These are phyloP conservation scores for Nephila pilipes DNA, from an alignment of 1,140 invertebrate species.

Conservation along the genomic window DNA sequence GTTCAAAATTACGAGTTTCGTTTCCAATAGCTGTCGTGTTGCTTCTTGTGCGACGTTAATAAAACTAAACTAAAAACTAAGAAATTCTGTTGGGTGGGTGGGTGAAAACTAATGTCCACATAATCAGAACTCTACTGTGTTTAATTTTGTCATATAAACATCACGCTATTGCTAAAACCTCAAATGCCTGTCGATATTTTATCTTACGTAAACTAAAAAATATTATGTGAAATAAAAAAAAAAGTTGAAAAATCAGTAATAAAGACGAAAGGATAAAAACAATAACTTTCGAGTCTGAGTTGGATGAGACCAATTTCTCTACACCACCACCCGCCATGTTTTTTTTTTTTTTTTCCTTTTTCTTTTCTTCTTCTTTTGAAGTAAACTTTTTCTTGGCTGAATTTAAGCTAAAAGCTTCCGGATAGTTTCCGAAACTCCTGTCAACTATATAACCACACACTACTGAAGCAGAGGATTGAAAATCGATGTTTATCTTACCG, in stretches of 20 bases:
- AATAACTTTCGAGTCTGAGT: neutral
- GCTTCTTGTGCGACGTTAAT: too few relatives aligned
- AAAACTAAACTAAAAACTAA: too few relatives aligned
- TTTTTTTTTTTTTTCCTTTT: neutral
- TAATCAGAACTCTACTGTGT: too few relatives aligned
- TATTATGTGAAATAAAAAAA: neutral
- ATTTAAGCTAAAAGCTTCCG: constrained; percentile 38
- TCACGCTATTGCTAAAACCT: too few relatives aligned
- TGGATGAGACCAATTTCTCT: neutral
- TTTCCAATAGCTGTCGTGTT: too few relatives aligned
- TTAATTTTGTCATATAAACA: too few relatives aligned
- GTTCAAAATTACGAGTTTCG: too few relatives aligned
- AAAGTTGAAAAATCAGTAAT: neutral
- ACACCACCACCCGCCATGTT: neutral
- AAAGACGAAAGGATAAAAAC: neutral
- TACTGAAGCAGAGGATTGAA: neutral
- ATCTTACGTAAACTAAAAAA: too few relatives aligned
- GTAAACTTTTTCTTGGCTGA: neutral
- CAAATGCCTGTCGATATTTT: too few relatives aligned
- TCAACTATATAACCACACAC: neutral
- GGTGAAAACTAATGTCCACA: too few relatives aligned
- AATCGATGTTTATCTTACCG: constrained; percentile 16
- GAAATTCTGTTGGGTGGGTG: too few relatives aligned
- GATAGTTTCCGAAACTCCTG: constrained; percentile 20
- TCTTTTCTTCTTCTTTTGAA: neutral